Conservation (phyloP, 2,113 vertebrate genomes). For the Mandrillus leucophaeus region DNA sequence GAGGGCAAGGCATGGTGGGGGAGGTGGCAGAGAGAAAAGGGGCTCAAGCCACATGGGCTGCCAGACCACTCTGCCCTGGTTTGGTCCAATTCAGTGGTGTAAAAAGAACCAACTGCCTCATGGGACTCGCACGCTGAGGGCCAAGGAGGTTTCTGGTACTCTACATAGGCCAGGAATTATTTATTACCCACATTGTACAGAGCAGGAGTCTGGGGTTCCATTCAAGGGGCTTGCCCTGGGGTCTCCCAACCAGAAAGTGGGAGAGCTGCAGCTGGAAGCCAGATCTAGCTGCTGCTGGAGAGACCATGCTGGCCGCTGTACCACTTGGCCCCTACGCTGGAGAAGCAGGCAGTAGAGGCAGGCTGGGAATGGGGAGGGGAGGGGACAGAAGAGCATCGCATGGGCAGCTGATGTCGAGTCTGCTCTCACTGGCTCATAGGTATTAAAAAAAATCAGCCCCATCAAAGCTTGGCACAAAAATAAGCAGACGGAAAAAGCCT, state of each 20-base stretch:
- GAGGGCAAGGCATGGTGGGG: background rate
- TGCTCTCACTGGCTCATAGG: background rate
- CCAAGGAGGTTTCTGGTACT: background rate
- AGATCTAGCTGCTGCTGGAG: background rate
- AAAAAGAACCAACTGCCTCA: background rate
- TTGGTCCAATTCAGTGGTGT: background rate
- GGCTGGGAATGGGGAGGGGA: accelerated
- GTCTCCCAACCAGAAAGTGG: background rate
- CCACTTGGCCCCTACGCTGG: background rate
- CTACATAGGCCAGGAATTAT: background rate
- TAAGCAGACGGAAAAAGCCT: background rate
- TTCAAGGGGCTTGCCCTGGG: background rate
- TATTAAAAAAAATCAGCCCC: background rate
- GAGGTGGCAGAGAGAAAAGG: background rate
- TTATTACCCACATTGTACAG: background rate
- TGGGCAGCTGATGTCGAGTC: background rate
- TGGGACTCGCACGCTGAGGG: no score
- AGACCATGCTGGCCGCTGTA: background rate
- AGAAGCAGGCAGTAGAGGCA: background rate
- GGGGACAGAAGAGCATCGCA: background rate
- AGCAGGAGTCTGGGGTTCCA: background rate
- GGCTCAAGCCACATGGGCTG: no score
- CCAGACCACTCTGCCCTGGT: background rate
- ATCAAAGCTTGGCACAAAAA: constrained; percentile 25
- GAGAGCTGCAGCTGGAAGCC: background rate